These are phyloP conservation scores for Fragum fragum DNA, from an alignment of 2,888 invertebrate genomes.

Conservation along the genomic window DNA sequence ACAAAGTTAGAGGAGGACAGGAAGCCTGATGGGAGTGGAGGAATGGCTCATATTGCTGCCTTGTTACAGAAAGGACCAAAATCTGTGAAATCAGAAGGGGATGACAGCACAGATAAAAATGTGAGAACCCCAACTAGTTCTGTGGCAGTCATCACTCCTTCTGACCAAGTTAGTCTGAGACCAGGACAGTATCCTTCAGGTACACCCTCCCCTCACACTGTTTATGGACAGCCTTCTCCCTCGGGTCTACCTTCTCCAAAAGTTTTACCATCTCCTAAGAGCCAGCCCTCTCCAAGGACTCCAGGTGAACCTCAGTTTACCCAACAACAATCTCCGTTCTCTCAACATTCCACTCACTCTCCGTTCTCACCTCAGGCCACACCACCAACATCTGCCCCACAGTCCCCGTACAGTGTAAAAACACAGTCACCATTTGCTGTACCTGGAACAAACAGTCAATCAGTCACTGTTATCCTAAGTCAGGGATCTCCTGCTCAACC, in stretches of 20 bases:
- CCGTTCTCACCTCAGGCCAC: constrained; percentile 71
- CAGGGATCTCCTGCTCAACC: constrained; percentile 67
- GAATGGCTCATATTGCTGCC: constrained; percentile 79
- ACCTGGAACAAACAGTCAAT: constrained; percentile 65
- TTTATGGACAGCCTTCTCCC: constrained; percentile 67
- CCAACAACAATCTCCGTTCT: constrained; percentile 79
- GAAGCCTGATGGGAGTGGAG: constrained; percentile 60
- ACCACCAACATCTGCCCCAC: constrained; percentile 73
- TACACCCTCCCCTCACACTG: constrained; percentile 71
- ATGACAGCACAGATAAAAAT: constrained; percentile 59
- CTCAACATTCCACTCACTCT: constrained; percentile 79
- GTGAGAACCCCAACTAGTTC: constrained; percentile 62
- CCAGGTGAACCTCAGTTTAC: constrained; percentile 79
- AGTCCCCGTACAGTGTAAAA: constrained; percentile 73
- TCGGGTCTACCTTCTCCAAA: constrained; percentile 79
- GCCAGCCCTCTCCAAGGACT: constrained; percentile 81
- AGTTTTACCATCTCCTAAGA: constrained; percentile 77
- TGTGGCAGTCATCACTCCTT: constrained; percentile 68
- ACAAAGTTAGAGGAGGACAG: constrained; percentile 57
- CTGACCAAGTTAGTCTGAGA: constrained; percentile 52
- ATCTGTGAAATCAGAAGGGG: constrained; percentile 48
- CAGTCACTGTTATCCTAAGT: constrained; percentile 60
- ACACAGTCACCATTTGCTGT: constrained; percentile 74
- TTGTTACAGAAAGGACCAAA: constrained; percentile 67
- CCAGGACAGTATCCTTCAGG: constrained; percentile 67